These are phyloP conservation scores for Vidua chalybeata DNA, from an alignment of 2,113 vertebrate species.

Conservation along the genomic window DNA sequence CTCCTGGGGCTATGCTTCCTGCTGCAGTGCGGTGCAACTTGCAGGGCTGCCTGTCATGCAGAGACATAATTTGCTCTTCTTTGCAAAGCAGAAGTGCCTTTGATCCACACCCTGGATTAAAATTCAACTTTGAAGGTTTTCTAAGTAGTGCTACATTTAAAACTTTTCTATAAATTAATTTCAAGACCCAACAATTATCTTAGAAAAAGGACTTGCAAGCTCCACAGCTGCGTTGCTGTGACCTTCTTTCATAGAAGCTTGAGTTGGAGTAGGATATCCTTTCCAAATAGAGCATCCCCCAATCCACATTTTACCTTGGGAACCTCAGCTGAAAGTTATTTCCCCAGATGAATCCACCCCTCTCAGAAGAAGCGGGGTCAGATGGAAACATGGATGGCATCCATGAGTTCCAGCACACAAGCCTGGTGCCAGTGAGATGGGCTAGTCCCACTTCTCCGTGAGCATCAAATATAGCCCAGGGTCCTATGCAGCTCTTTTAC, in stretches of 20 bases:
- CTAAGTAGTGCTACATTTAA: not conserved
- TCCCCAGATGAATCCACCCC: not conserved
- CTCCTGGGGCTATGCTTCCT: not conserved
- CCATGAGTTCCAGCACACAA: not conserved
- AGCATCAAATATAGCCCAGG: not conserved
- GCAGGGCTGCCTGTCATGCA: not conserved
- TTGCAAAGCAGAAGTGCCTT: conserved; percentile 10
- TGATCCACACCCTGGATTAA: conserved; percentile 6
- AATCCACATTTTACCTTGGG: not conserved
- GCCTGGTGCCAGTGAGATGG: not conserved
- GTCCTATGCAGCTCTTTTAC: not conserved
- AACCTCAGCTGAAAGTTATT: not conserved
- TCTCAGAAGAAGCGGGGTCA: not conserved
- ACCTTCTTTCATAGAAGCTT: not conserved
- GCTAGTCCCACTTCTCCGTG: not conserved
- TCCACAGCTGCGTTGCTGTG: not conserved
- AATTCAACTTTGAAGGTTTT: conserved; percentile 3
- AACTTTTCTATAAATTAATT: not conserved
- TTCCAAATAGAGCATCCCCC: not conserved
- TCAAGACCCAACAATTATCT: not conserved
- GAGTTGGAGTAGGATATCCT: not conserved
- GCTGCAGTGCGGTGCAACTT: not conserved
- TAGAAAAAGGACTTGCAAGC: not conserved
- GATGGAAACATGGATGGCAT: not conserved
- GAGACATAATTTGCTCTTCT: not conserved